Evolutionary conservation across 2,797 vertebrate species (phyloP), one percentile per base, ranked within the genome.

Genomic region (Phrynocephalus guinanensis): DNA sequence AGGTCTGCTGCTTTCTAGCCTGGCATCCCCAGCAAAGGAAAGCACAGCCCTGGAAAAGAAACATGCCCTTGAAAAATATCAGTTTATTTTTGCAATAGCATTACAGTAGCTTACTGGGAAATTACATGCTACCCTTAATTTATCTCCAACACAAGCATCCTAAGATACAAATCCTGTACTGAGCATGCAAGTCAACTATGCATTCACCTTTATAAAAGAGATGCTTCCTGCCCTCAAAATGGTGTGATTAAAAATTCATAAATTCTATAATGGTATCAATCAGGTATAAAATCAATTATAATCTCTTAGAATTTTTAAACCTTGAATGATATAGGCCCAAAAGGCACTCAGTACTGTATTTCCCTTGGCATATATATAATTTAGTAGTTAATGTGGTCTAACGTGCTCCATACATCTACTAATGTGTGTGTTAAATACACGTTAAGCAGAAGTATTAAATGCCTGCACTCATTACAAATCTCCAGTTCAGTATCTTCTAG

Each of bases 51-150:
- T 38, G 16, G 66, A 87, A 78, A 78, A 9, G 16, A 60, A 71
- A 79, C 30, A 13, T 73, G 52, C 22, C 87, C 68, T 88, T 79
- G 87, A 79, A 71, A 82, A 73, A 84, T 60, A 50, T 52, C 33
- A 87, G 22, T 86, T 86, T 28, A 73, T 80, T 80, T 44, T 80
- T 52, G 33, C 28, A 63, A 33, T n/a, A 72, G 77, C 22, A 30
- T 78, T 76, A 87, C 50, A 8, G 30, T 33, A 79, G 60, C 52
- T 66, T 73, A 86, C 71, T 67, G 56, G 22, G 30, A 50, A 48
- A 82, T 82, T n/a, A 80, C 22, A 10, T 75, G 70, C 16, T 78
- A 11, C 28, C 1, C 2, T 38, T 11, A 22, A 11, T 72, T 63
- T 77, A 76, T 50, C 6, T 33, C n/a, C 44, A 60, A 24, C 38